phyloP scores from a whole-genome alignment of 2,888 invertebrate genomes.

The Euzetes globulus region DNA sequence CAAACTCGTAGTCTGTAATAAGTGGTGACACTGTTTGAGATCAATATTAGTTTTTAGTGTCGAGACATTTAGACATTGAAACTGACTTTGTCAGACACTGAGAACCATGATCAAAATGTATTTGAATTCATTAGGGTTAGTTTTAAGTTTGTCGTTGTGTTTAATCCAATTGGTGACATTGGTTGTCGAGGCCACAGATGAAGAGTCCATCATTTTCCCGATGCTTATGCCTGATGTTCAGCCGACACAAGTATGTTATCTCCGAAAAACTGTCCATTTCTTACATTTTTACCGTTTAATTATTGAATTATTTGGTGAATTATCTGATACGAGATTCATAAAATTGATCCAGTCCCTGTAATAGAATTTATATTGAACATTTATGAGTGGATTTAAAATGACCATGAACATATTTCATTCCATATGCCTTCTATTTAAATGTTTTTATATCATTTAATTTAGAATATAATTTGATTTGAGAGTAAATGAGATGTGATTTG shows the following conservation, averaged over 20 bases:
- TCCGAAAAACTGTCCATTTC: conserved; percentile 5
- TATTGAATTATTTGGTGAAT: too few relatives aligned
- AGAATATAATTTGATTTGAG: conserved; percentile 38
- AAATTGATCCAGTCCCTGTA: too few relatives aligned
- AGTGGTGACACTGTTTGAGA: too few relatives aligned
- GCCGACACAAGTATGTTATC: conserved; percentile 59
- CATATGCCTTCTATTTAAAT: not conserved
- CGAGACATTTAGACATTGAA: not conserved
- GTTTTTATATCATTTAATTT: conserved; percentile 15
- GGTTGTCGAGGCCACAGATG: not conserved
- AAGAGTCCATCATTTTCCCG: conserved; percentile 38
- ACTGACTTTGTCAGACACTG: not conserved
- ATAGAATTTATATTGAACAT: too few relatives aligned
- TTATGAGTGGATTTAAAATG: too few relatives aligned
- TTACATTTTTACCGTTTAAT: not conserved
- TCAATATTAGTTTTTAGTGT: too few relatives aligned
- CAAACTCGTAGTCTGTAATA: too few relatives aligned
- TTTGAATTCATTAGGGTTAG: not conserved
- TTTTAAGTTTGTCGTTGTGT: not conserved
- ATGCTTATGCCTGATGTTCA: conserved; percentile 73
- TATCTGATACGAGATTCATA: too few relatives aligned
- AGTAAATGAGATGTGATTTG: conserved; percentile 5
- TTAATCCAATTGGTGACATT: not conserved
- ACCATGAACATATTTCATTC: too few relatives aligned
- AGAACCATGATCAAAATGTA: not conserved